Base-by-base conservation (phyloP, 2,888 invertebrate species). In the Eupithecia inturbata region DNA sequence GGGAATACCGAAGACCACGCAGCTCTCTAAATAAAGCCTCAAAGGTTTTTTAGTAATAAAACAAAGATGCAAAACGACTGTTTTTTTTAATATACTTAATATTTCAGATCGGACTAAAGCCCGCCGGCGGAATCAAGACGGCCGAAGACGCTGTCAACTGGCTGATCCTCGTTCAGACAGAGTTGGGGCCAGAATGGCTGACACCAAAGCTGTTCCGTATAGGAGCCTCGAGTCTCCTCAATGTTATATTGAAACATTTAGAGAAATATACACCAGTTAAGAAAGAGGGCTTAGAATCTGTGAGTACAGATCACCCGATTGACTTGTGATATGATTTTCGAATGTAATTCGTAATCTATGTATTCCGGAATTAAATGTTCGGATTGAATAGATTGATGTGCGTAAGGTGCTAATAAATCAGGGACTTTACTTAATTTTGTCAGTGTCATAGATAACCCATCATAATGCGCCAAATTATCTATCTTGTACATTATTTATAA, bases 41-140 rank as follows among this genome's bases (percentile, higher is more conserved):
- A 22, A 53, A 53, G 53, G 3, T 22, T 19, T 22, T 22, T 57
- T 3, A n/a, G 19, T 57, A 57, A 57, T n/a, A 57, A 57, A 57
- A 57, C 9, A 57, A 57, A 57, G 22, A 14, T 14, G 12, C 60
- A 16, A 60, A 57, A 57, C 53, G 49, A 64, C 26, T 14, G 4
- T 57, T 26, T 57, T 26, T 57, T 26, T 26, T 12, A 57, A 4
- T 57, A 9, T 19, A 16, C 49, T 12, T 39, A 67, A 39, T 16
- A 53, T 49, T 66, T 31, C 85, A 98, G 98, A 97, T 99, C 78
- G 99, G 99, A 3, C 95, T 99, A 74, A 99, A 99, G 92, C 99
- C 99, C 28, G 99, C 99, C 28, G 99, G 99, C 22, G 99, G 99
- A 12, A 98, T 99, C 66, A 96, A 97, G 78, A 97, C 97, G 0